These are phyloP conservation scores for Prolemur simus DNA, from an alignment of 2,113 vertebrate species.

Conservation along the genomic window DNA sequence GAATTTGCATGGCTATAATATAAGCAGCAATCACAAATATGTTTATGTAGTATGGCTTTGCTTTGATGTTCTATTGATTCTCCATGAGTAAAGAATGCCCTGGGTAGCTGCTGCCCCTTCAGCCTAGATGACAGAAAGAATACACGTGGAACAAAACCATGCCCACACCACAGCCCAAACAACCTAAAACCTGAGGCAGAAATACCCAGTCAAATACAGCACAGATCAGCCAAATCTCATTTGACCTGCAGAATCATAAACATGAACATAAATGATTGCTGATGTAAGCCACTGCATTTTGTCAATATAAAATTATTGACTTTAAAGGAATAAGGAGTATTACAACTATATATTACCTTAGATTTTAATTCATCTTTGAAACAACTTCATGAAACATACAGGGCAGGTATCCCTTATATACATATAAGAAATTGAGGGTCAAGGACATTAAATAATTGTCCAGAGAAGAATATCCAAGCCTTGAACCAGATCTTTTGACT, in stretches of 20 bases:
- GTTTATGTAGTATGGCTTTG: not conserved
- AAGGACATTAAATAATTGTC: not conserved
- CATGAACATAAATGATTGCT: not conserved
- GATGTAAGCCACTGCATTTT: not conserved
- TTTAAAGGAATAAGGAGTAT: not conserved
- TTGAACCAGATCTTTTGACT: not conserved
- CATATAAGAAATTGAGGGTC: not conserved
- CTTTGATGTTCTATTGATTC: not conserved
- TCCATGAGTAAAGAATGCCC: not conserved
- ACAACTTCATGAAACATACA: not conserved
- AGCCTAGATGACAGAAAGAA: not conserved
- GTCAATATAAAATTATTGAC: not conserved
- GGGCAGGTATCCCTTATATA: not conserved
- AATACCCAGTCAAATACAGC: not conserved
- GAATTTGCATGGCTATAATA: not conserved
- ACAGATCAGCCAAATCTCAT: not conserved
- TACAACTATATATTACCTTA: not conserved
- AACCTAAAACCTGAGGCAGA: not conserved
- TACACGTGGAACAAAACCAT: not conserved
- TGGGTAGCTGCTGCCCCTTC: not conserved
- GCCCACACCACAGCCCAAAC: not conserved
- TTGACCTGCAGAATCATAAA: not conserved
- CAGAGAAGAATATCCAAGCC: not conserved
- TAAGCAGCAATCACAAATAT: not conserved
- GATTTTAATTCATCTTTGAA: conserved; percentile 36